Conservation (phyloP, 2,113 vertebrate genomes). For the Daphoenositta chrysoptera region DNA sequence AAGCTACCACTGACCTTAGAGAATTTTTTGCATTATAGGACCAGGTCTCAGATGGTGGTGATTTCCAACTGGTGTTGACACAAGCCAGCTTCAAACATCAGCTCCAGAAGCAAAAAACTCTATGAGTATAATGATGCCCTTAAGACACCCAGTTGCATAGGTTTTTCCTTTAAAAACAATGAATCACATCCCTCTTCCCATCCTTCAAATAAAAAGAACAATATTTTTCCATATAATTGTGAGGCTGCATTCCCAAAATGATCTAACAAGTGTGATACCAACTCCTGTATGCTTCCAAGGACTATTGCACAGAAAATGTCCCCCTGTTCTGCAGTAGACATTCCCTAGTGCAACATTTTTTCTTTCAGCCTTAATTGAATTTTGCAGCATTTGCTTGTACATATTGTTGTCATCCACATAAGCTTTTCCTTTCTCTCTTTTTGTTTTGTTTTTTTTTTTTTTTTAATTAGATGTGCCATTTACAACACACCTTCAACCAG, state of each 20-base stretch:
- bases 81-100: not conserved
- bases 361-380: slow-evolving; percentile 18
- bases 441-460: not conserved
- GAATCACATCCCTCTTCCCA: not conserved
- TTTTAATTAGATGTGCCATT: not conserved
- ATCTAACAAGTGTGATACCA: not conserved
- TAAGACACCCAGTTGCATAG: not conserved
- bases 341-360: not conserved
- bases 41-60: not conserved
- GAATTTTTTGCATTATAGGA: not conserved
- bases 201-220: not conserved
- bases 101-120: not conserved
- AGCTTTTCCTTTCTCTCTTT: not conserved
- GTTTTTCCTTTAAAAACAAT: not conserved
- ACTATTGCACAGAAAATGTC: not conserved
- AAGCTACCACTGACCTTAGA: not conserved
- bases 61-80: not conserved
- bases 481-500: not conserved
- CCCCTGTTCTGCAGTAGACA: not conserved
- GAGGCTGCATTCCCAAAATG: not conserved
- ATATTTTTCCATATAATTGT: not conserved
- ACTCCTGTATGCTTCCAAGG: not conserved
- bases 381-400: not conserved
- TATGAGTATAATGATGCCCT: not conserved
- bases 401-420: not conserved